Base-by-base conservation (phyloP, 2,888 invertebrate genomes). In the Acanthococcus lagerstroemiae region DNA sequence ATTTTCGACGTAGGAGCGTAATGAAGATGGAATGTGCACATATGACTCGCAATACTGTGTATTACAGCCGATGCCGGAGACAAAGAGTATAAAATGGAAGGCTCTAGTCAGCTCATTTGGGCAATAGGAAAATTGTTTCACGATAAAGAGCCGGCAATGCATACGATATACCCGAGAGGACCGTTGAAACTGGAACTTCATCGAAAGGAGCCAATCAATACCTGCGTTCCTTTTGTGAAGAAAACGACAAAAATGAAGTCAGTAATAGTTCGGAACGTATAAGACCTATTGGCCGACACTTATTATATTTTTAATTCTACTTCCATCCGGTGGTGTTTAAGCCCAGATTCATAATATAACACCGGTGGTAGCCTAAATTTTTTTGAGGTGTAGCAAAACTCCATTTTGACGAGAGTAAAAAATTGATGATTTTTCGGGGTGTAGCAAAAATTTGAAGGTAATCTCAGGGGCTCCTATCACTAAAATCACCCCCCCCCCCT, bases 81-180 rank as follows among this genome's bases (percentile, higher is more conserved):
- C 74, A 86, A 84, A 73, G 85, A 84, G 74, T 85, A 85, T 77
- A 79, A 81, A 37, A 78, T 82, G 67, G 83, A 85, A 70, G 80
- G 80, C 24, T 77, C 81, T 0, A 76, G 79, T 68, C 85, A 81
- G 73, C 80, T 86, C 19, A 83, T 93, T 66, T 94, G 93, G 93
- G 90, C 92, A 1, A 77, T 92, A 65, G 94, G 94, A 3, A 80
- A 83, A 69, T 77, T 92, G 70, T 90, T 90, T 75, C 80, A 82
- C 25, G 85, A 83, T 71, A 83, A 83, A 68, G 89, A 90, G 74
- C 93, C 93, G 0, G 84, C 85, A 70, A 90, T 88, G 77, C 94
- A 94, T 75, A 85, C 87, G 65, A 77, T 84, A 67, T 91, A 88
- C 77, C 89, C 87, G 9, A 85, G 85, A 74, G 80, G 80, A 24